Base-by-base conservation (phyloP, 2,797 vertebrate genomes). In the Clarias platycephalus region DNA sequence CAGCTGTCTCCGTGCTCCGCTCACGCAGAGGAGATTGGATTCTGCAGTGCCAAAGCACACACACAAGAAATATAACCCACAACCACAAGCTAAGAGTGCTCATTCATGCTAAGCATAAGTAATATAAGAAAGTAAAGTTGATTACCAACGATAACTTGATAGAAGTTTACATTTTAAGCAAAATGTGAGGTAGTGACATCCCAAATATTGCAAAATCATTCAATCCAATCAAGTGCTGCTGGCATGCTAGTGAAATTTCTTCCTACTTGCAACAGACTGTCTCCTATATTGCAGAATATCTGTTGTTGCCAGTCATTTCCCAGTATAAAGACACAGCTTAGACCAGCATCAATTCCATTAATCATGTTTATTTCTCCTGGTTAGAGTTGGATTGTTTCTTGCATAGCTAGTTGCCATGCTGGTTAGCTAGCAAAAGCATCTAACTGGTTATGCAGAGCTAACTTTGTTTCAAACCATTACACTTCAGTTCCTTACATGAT, bases 11-110 rank as follows among this genome's bases (percentile, higher is more conserved):
- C 7, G 89, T 85, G 49, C 90, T 86, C 20, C 85, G 86, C 68
- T 94, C 93, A 1, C 80, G 86, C 76, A 91, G 89, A 64, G 93
- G 93, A 20, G 92, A 93, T 84, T 90, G 91, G 20, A 89, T 90
- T 72, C 95, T 96, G 85, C 63, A 72, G n/a, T 20, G 18, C 60
- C 22, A 84, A 26, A 62, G 82, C 60, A 60, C 55, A 83, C 40
- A 84, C 57, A 49, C 3, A 77, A 18, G 26, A 20, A 58, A 57
- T 24, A 81, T 71, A 37, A 62, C 16, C 40, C 63, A 81, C n/a
- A 72, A 49, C 44, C n/a, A 71, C 31, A 85, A 40, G 7, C 60
- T 22, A 24, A 3, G 24, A 18, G 15, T n/a, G 58, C 13, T 8
- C 15, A 20, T 57, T 75, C 28, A 53, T 57, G 3, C 26, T 76